phyloP scores from a whole-genome alignment of 1,140 invertebrate species.

The Steinernema khuongi region DNA sequence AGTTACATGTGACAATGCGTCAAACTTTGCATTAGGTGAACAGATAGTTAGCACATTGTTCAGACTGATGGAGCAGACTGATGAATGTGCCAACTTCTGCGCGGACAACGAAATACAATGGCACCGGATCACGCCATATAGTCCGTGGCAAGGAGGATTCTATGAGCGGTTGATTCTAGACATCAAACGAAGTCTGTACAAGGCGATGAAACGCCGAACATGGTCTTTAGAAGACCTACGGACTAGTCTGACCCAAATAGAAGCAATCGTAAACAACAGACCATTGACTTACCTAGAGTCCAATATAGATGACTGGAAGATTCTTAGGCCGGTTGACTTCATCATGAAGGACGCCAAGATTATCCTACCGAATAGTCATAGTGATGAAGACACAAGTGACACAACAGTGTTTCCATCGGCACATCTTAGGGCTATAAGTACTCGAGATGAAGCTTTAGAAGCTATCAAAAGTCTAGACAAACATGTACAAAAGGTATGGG shows the following conservation, averaged over 20 bases:
- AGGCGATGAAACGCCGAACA: neutral
- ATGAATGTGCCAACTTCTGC: neutral
- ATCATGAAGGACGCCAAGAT: neutral
- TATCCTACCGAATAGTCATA: neutral
- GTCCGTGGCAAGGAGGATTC: constrained; percentile 23
- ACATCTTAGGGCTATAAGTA: neutral
- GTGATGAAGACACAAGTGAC: neutral
- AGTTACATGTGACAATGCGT: constrained; percentile 17
- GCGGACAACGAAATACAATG: neutral
- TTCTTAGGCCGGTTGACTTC: constrained; percentile 21
- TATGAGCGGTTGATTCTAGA: constrained; percentile 10
- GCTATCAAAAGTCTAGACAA: neutral
- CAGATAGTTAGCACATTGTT: neutral
- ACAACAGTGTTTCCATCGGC: neutral
- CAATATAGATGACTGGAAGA: neutral
- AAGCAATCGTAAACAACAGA: constrained; percentile 3
- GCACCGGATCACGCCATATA: constrained; percentile 13
- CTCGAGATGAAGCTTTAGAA: neutral
- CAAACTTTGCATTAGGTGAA: constrained; percentile 15
- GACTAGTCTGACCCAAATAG: constrained; percentile 1
- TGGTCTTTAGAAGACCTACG: neutral
- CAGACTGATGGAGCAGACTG: no score
- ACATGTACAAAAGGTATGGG: neutral
- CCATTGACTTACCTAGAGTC: constrained; percentile 8
- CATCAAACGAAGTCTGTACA: constrained; percentile 19